phyloP scores from a whole-genome alignment of 2,888 invertebrate species.

The Tridacna gigas region DNA sequence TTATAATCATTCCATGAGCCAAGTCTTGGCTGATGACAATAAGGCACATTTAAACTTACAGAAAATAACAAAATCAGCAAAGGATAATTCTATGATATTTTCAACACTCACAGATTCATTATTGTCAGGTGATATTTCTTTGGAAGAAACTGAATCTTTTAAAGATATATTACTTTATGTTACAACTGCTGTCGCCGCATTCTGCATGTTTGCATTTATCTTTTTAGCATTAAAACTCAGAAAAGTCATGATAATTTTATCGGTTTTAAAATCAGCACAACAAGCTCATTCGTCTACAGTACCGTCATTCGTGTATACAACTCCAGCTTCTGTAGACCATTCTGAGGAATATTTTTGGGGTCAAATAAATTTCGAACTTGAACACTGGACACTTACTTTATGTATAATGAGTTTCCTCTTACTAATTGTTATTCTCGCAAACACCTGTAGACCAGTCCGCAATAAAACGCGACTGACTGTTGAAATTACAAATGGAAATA shows the following conservation, averaged over 20 bases:
- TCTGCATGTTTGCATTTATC: not conserved
- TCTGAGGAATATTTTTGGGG: not conserved
- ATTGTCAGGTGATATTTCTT: conserved; percentile 34
- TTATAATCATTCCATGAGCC: conserved; percentile 25
- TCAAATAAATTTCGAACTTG: not conserved
- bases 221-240: conserved; percentile 17
- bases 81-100: conserved; percentile 44
- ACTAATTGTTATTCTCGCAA: not conserved
- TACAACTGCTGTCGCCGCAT: conserved; percentile 17
- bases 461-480: not conserved
- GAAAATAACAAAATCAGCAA: conserved; percentile 46
- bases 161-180: conserved; percentile 20
- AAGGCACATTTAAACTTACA: conserved; percentile 49
- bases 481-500: not conserved
- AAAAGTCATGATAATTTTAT: conserved; percentile 18
- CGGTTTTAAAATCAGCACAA: conserved; percentile 2
- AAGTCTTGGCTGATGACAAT: too few relatives aligned
- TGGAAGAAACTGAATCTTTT: conserved; percentile 4
- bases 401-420: not conserved
- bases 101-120: conserved; percentile 45
- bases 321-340: not conserved
- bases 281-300: conserved; percentile 15
- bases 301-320: too few relatives aligned
- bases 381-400: not conserved
- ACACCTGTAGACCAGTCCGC: not conserved